These are phyloP conservation scores for Pluvialis apricaria DNA, from an alignment of 2,113 vertebrate genomes.

Conservation along the genomic window DNA sequence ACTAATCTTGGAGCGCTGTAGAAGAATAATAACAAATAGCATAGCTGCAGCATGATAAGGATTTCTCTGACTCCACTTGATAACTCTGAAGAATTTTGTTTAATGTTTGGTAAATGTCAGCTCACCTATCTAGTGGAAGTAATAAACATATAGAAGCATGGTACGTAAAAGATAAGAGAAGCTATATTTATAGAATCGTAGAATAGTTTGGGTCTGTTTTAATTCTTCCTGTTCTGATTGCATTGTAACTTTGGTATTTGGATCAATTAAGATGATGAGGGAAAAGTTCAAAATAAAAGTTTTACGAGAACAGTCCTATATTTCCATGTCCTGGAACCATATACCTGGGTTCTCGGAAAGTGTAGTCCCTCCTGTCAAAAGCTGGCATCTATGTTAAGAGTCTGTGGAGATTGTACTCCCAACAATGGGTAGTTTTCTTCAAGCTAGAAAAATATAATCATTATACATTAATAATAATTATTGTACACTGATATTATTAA, in stretches of 20 bases:
- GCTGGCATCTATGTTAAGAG: fast-evolving
- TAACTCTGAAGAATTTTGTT: background rate
- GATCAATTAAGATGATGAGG: background rate
- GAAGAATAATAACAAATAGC: background rate
- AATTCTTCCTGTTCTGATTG: background rate
- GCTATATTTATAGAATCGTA: background rate
- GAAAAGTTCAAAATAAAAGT: background rate
- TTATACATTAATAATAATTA: background rate
- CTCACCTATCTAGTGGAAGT: background rate
- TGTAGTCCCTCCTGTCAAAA: background rate
- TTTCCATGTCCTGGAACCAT: background rate
- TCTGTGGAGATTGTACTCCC: background rate
- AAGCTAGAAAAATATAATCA: background rate
- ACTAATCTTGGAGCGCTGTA: background rate
- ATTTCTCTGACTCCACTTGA: background rate
- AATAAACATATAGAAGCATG: background rate
- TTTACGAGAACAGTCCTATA: background rate
- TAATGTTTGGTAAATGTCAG: background rate
- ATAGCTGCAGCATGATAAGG: background rate
- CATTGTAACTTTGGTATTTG: background rate
- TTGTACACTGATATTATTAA: background rate
- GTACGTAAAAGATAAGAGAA: background rate
- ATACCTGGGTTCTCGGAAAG: background rate
- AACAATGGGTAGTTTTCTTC: background rate
- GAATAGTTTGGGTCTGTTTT: background rate